Evolutionary conservation across 2,888 invertebrate genomes (phyloP), one percentile per base, ranked within the genome.

Genomic region (Ophion ellenae): DNA sequence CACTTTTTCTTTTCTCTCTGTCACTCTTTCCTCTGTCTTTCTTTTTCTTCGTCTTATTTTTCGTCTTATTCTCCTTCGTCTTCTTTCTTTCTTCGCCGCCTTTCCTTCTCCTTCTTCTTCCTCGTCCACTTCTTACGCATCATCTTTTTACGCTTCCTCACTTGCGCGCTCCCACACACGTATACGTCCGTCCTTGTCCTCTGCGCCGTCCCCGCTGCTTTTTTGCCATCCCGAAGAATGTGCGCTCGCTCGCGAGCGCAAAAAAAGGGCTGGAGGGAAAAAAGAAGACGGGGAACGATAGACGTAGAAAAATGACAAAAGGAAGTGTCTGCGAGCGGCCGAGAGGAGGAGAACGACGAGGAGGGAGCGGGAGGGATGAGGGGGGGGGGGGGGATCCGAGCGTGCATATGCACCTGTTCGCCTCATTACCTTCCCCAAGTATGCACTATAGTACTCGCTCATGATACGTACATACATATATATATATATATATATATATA

Each of bases 401-500:
- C 47, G 47, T 47, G 74, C 45, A 73, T 45, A 69, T 45, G 74
- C 81, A 81, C 81, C 81, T 81, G 81, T 73, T 67, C 69, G 53
- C 69, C 83, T 83, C 83, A 64, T 83, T 83, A 47, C 47, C 47
- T 47, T 11, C 47, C 47, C 47, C 47, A 47, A 47, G 47, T 47
- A 47, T 47, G 47, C 47, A 73, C 83, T 67, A 17, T 9, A 66
- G 28, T 32, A 17, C 36, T 83, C 83, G 47, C 73, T 36, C 71
- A 80, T 78, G 53, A 83, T 59, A 64, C 57, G 17, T 53, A 24
- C 73, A 61, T 9, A 61, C 20, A 61, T 6, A 61, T 4, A 9
- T 20, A 61, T n/a, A 61, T 9, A 61, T 20, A 9, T 20, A 59
- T n/a, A 20, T 61, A 57, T 9, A 61, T 20, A 9, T 20, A 59